These are phyloP conservation scores for Sternotherus odoratus DNA, from an alignment of 2,797 vertebrate species.

Conservation along the genomic window DNA sequence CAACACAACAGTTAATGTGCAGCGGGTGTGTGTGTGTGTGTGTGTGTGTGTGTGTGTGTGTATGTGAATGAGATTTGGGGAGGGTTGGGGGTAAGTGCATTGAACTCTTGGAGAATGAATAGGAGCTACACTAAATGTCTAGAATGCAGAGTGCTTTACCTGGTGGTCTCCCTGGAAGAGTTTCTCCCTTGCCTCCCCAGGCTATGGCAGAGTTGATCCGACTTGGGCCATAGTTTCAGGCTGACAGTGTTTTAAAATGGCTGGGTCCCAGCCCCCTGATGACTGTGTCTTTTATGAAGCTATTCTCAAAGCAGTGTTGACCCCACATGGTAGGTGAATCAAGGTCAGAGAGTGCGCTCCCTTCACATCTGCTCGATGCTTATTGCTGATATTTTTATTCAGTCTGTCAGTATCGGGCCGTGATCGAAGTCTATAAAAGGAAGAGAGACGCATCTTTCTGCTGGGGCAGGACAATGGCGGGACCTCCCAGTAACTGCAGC, in stretches of 20 bases:
- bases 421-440: conserved; percentile 82
- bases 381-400: conserved; percentile 82
- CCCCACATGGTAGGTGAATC: conserved; percentile 66
- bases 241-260: neutral
- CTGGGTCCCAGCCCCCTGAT: conserved; percentile 58
- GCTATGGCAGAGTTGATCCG: neutral
- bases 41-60: too few relatives aligned
- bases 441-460: conserved; percentile 81
- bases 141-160: neutral
- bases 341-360: conserved; percentile 69
- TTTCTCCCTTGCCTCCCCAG: neutral
- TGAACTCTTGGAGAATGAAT: neutral
- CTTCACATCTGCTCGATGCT: conserved; percentile 81
- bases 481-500: conserved; percentile 94
- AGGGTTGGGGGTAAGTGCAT: neutral
- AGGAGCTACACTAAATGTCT: neutral
- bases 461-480: conserved; percentile 85
- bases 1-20: neutral
- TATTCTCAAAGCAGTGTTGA: neutral
- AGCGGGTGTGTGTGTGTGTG: too few relatives aligned
- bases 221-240: neutral
- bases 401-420: conserved; percentile 78
- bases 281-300: conserved; percentile 3
- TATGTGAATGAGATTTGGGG: neutral
- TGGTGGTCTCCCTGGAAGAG: neutral